A percentile compares a stretch with the other conserved stretches of the same genome.
These are phyloP conservation scores for Sphaeridia pumilis DNA, from an alignment of 2,888 invertebrate genomes.

Conservation along the genomic window DNA sequence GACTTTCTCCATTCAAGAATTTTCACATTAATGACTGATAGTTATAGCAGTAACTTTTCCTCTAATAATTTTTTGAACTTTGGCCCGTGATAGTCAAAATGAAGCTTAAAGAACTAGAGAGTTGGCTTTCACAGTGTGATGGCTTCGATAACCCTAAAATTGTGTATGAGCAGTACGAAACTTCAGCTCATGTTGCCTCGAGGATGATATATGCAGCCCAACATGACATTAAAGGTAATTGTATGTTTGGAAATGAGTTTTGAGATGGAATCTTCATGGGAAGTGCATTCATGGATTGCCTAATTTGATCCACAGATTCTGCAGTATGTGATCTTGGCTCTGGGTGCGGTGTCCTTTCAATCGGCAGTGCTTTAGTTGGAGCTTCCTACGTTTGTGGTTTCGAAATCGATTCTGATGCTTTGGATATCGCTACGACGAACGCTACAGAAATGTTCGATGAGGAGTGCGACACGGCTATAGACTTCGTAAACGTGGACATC, in stretches of 20 bases:
- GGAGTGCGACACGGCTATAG: conserved; percentile 15
- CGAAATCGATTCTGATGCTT: conserved; percentile 75
- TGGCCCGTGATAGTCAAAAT: conserved; percentile 40
- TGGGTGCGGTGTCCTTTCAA: conserved; percentile 76
- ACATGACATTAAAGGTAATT: conserved; percentile 31
- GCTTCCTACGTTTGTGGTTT: conserved; percentile 66
- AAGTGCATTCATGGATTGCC: no score
- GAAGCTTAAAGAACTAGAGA: conserved; percentile 70
- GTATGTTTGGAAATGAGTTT: no score
- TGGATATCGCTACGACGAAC: conserved; percentile 63
- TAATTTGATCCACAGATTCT: no score
- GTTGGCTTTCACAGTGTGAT: conserved; percentile 64
- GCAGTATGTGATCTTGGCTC: conserved; percentile 81
- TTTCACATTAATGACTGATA: no score
- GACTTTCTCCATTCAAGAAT: no score
- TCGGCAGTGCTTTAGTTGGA: conserved; percentile 69
- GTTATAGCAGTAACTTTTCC: background rate
- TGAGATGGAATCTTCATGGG: no score
- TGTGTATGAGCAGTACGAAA: conserved; percentile 83
- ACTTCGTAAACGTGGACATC: conserved; percentile 22
- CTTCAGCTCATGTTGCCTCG: conserved; percentile 83
- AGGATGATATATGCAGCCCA: conserved; percentile 76
- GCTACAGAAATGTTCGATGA: conserved; percentile 45
- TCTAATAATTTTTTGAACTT: background rate
- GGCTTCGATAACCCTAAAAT: conserved; percentile 83